These are phyloP conservation scores for Caenorhabditis doughertyi DNA, from an alignment of 2,888 invertebrate species.

Conservation along the genomic window DNA sequence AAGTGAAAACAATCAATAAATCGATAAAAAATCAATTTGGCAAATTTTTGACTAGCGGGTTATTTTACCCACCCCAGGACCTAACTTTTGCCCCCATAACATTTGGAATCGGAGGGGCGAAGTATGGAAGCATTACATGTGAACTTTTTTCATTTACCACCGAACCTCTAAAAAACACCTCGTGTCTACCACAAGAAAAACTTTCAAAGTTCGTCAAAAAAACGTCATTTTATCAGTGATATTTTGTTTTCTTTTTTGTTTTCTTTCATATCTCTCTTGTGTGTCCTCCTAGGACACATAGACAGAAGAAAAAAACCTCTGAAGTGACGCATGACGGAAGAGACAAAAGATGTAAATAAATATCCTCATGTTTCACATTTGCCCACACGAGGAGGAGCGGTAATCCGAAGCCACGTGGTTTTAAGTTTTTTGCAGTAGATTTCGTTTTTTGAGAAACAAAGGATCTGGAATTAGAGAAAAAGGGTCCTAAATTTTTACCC, in stretches of 20 bases:
- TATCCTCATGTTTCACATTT: not conserved
- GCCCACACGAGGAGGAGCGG: not conserved
- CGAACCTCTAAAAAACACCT: not conserved
- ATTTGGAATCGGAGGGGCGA: too few species aligned
- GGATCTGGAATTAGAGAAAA: not conserved
- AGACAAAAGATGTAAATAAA: conserved; percentile 1
- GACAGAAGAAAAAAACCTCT: too few species aligned
- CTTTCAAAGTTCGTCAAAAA: not conserved
- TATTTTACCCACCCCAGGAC: too few species aligned
- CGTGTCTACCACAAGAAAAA: not conserved
- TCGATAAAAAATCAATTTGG: too few species aligned
- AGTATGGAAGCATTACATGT: too few species aligned
- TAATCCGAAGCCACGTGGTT: not conserved
- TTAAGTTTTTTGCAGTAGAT: too few species aligned
- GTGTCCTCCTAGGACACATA: too few species aligned
- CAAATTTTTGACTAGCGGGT: too few species aligned
- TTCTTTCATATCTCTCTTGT: not conserved
- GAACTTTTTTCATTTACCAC: too few species aligned
- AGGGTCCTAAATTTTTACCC: not conserved
- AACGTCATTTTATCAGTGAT: conserved; percentile 7
- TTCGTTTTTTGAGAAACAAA: not conserved
- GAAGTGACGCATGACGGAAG: conserved; percentile 3
- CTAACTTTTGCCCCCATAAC: too few species aligned
- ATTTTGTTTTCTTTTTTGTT: not conserved
- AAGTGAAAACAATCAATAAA: too few species aligned